Evolutionary conservation across 2,888 invertebrate species (phyloP).

Genomic region (Octodonta nipae): DNA sequence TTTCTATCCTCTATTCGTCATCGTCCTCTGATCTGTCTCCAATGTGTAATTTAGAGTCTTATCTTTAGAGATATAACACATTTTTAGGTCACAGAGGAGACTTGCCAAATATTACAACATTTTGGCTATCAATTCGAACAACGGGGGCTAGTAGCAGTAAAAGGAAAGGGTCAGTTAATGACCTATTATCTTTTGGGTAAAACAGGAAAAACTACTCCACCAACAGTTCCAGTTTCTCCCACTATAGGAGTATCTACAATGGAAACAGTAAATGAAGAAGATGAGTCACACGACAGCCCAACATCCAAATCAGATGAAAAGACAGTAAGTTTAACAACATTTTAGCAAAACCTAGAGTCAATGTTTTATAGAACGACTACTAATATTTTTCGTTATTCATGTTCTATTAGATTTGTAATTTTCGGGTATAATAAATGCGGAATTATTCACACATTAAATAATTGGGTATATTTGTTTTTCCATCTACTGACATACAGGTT

Average conservation of each 20-base stretch:
- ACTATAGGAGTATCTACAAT: slow-evolving; percentile 21
- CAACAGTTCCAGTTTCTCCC: slow-evolving; percentile 28
- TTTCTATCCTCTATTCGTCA: no score
- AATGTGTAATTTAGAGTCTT: no score
- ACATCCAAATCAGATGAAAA: slow-evolving; percentile 33
- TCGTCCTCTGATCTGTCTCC: no score
- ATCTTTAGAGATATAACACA: no score
- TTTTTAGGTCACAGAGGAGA: slow-evolving; percentile 83
- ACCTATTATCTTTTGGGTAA: slow-evolving; percentile 77
- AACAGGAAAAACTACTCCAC: slow-evolving; percentile 33
- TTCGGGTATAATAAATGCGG: no score
- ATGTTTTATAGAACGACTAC: no score
- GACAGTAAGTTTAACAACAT: slow-evolving; percentile 26
- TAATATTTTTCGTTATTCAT: no score
- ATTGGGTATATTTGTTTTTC: no score
- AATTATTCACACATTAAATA: no score
- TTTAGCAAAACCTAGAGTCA: no score
- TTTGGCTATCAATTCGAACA: slow-evolving; percentile 90
- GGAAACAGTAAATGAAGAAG: slow-evolving; percentile 36
- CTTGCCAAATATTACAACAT: slow-evolving; percentile 71
- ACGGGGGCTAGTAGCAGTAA: slow-evolving; percentile 86
- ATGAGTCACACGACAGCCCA: slow-evolving; percentile 33
- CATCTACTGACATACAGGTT: no score
- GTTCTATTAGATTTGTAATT: no score
- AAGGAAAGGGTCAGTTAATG: slow-evolving; percentile 92